These are phyloP conservation scores for Drosophila mauritiana DNA, from an alignment of 1,140 invertebrate species.

Conservation along the genomic window DNA sequence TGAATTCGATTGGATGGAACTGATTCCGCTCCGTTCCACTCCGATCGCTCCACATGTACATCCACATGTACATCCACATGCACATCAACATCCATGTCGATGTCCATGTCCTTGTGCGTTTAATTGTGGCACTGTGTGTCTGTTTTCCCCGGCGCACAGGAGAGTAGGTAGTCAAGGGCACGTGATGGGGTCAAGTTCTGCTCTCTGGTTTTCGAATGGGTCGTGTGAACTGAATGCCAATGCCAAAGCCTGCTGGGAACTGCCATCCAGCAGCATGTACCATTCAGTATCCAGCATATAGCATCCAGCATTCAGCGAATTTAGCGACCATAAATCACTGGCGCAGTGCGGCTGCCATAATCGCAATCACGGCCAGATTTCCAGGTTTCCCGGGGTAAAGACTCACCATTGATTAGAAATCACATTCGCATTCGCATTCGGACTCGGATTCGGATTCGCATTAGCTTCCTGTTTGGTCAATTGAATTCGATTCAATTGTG, in stretches of 20 bases:
- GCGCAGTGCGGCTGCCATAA: conserved; percentile 2
- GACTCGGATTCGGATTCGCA: conserved; percentile 3
- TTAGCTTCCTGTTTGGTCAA: conserved; percentile 38
- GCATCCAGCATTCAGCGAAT: conserved; percentile 7
- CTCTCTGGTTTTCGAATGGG: conserved; percentile 3
- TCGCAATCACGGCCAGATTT: not conserved
- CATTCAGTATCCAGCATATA: no score
- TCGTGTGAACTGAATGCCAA: conserved; percentile 24
- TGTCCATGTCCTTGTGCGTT: conserved; percentile 12
- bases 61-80: not conserved
- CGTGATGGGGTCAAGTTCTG: conserved; percentile 1
- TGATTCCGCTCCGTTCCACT: conserved; percentile 2
- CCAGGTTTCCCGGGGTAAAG: not conserved
- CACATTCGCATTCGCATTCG: conserved; percentile 12
- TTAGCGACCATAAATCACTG: conserved; percentile 48
- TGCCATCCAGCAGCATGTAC: not conserved
- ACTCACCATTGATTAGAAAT: conserved; percentile 33
- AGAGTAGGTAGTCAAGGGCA: conserved; percentile 14
- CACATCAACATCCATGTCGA: not conserved
- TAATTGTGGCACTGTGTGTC: conserved; percentile 21
- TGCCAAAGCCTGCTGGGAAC: conserved; percentile 7
- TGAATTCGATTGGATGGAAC: not conserved
- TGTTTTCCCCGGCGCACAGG: not conserved
- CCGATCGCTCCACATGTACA: conserved; percentile 19
- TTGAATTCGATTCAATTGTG: conserved; percentile 39